Base-by-base conservation (phyloP, 2,888 invertebrate genomes). In the Callyntrura guangdongensis region DNA sequence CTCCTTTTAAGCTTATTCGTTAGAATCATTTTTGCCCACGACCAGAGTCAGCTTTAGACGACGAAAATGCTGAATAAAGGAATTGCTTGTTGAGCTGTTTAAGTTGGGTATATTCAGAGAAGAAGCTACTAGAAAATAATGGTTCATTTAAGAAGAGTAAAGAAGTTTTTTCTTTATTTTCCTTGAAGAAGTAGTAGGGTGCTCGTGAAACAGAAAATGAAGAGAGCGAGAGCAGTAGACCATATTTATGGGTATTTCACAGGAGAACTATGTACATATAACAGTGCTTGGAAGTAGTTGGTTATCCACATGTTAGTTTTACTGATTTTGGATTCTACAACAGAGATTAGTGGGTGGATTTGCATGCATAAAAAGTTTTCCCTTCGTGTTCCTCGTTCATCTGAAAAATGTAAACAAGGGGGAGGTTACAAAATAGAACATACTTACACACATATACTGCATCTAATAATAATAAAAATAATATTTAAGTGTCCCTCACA, bases 281-380 rank as follows among this genome's bases (percentile, higher is more conserved):
- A 72, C 11, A 72, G 25, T 64, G n/a, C 47, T 4, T 36, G 86
- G 25, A 61, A 79, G 82, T 85, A 90, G 77, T 90, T 59, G 90
- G 90, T 83, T 90, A 86, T 83, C 90, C 90, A 86, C 90, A 90
- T 90, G 86, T 86, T 86, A 83, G 82, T 90, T 90, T 86, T 86
- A 64, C 90, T 90, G 82, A 90, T 90, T 90, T 90, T 53, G 82
- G 82, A 83, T 90, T 83, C 83, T 86, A 90, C 86, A 77, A 83
- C 20, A 86, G 90, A 90, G 90, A 90, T 90, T 86, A 90, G 90
- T 81, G 90, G 83, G 27, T 90, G 72, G 86, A 90, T 90, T 86
- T 86, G 90, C 90, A 90, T 90, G 86, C 90, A 86, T 77, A 90
- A 81, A 87, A 90, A 86, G 53, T 84, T 89, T 89, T 84, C 74